These are phyloP conservation scores for Polymixis lichenea DNA, from an alignment of 2,888 invertebrate genomes.

Conservation along the genomic window DNA sequence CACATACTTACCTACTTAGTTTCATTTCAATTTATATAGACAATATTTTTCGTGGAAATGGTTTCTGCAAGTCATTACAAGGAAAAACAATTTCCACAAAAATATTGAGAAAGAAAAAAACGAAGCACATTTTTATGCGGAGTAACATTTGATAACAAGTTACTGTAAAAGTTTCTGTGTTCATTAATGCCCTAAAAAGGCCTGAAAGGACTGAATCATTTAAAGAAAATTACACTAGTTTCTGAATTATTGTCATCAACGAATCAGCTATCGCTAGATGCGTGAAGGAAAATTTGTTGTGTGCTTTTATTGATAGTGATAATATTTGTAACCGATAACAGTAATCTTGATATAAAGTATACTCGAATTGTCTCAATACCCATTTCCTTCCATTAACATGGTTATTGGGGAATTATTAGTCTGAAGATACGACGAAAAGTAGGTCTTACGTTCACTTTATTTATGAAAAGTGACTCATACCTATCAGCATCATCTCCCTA, in stretches of 20 bases:
- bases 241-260: constrained; percentile 5
- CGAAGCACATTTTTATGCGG: not conserved
- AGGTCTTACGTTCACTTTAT: constrained; percentile 10
- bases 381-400: constrained; percentile 47
- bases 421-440: constrained; percentile 27
- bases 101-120: not conserved
- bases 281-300: constrained; percentile 39
- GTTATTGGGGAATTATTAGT: constrained; percentile 47
- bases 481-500: too few species aligned
- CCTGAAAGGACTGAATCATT: not conserved
- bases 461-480: constrained; percentile 22
- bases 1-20: not conserved
- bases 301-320: constrained; percentile 35
- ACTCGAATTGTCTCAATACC: constrained; percentile 30
- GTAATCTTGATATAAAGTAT: constrained; percentile 41
- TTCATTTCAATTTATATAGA: too few species aligned
- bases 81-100: not conserved
- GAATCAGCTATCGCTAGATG: constrained; percentile 10
- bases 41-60: not conserved
- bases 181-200: not conserved
- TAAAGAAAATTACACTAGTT: not conserved
- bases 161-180: not conserved
- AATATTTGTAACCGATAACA: constrained; percentile 44
- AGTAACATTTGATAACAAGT: not conserved
- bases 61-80: not conserved